Evolutionary conservation across 2,797 vertebrate genomes (phyloP).

Genomic region (Hydrophis major): DNA sequence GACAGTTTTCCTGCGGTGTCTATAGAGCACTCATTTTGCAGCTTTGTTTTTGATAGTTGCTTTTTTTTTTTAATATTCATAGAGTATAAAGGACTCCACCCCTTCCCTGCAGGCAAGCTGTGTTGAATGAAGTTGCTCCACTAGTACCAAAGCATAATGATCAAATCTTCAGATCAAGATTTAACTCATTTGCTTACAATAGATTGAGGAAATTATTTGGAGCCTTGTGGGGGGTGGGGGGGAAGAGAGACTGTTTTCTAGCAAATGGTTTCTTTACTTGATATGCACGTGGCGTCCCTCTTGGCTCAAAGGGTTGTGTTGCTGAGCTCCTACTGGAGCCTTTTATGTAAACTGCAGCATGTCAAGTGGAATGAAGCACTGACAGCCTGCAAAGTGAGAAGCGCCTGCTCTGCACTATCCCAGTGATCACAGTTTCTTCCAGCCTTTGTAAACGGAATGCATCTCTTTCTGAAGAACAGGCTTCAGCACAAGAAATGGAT

Average conservation of each 20-base stretch:
- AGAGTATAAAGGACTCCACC: neutral
- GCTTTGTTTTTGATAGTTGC: neutral
- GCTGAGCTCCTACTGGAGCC: conserved; percentile 7
- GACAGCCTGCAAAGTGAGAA: conserved; percentile 21
- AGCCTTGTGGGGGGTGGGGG: neutral
- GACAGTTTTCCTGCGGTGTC: conserved; percentile 11
- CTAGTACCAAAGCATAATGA: neutral
- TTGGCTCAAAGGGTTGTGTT: neutral
- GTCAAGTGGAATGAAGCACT: conserved; percentile 19
- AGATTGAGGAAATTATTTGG: conserved; percentile 24
- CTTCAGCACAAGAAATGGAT: neutral
- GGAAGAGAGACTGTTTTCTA: neutral
- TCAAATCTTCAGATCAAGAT: neutral
- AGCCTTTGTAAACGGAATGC: neutral
- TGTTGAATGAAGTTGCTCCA: neutral
- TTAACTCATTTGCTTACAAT: neutral
- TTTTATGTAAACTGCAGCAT: conserved; percentile 19
- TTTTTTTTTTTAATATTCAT: neutral
- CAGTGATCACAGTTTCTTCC: conserved; percentile 12
- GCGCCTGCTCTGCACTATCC: neutral
- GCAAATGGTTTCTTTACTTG: neutral
- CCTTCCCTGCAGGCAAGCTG: neutral
- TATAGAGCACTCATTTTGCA: neutral
- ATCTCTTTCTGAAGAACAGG: neutral
- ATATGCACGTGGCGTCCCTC: neutral